Conservation (phyloP, 2,113 vertebrate species). For the Pelmatolapia mariae region DNA sequence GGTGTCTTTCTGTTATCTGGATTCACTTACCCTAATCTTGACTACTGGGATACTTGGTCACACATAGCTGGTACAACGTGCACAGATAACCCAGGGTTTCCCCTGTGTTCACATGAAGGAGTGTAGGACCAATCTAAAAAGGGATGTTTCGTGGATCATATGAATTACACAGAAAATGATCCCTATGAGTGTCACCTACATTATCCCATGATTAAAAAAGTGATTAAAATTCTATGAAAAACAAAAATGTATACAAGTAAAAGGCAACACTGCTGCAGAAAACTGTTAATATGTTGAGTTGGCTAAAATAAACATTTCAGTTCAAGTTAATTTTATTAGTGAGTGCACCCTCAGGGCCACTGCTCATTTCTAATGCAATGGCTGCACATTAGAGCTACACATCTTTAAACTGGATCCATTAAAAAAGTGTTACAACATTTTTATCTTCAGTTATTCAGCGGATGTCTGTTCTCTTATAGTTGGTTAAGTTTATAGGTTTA, state of each 20-base stretch:
- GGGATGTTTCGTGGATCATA: not conserved
- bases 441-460: not conserved
- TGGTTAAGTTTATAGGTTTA: not conserved
- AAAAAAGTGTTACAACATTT: not conserved
- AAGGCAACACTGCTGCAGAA: not conserved
- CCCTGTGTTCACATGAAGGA: not conserved
- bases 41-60: not conserved
- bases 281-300: not conserved
- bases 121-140: not conserved
- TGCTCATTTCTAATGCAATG: not conserved
- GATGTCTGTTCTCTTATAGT: not conserved
- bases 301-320: not conserved
- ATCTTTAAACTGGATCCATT: not conserved
- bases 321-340: not conserved
- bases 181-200: not conserved
- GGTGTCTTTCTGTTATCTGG: not conserved
- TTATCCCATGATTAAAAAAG: not conserved
- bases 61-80: not conserved
- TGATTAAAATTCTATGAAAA: not conserved
- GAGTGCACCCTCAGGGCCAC: not conserved
- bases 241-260: not conserved
- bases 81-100: not conserved
- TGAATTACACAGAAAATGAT: not conserved
- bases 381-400: not conserved
- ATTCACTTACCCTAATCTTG: not conserved